These are phyloP conservation scores for Luffia ferchaultella DNA, from an alignment of 2,888 invertebrate species.

Conservation along the genomic window DNA sequence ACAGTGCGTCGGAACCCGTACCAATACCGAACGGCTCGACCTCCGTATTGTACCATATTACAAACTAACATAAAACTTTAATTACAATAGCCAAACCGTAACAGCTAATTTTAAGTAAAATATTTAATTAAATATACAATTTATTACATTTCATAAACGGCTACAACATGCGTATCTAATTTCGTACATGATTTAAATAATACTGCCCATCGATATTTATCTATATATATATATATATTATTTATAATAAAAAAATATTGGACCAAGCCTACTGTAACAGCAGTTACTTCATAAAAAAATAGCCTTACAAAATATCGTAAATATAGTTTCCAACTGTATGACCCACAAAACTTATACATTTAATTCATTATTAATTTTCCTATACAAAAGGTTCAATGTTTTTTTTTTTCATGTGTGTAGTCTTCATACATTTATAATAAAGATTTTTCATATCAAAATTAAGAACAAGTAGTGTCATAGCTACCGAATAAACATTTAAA, in stretches of 20 bases:
- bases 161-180: not conserved
- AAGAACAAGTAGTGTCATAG: conserved; percentile 5
- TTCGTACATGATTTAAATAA: conserved; percentile 1
- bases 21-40: too few relatives aligned
- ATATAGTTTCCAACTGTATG: not conserved
- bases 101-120: conserved; percentile 7
- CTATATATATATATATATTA: not conserved
- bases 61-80: conserved; percentile 21
- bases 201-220: not conserved
- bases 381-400: not conserved
- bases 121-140: conserved; percentile 10
- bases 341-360: not conserved
- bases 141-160: conserved; percentile 4
- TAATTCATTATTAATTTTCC: not conserved
- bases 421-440: conserved; percentile 17
- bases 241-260: not conserved
- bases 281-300: not conserved
- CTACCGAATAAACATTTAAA: too few relatives aligned
- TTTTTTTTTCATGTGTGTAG: conserved; percentile 18
- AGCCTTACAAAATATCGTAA: not conserved
- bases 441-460: conserved; percentile 9
- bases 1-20: too few relatives aligned
- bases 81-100: conserved; percentile 27
- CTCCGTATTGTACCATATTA: conserved; percentile 43
- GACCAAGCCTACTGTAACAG: not conserved